Evolutionary conservation across 2,888 invertebrate species (phyloP), one percentile per base, ranked within the genome.

Genomic region (Chalcosyrphus nemorum): DNA sequence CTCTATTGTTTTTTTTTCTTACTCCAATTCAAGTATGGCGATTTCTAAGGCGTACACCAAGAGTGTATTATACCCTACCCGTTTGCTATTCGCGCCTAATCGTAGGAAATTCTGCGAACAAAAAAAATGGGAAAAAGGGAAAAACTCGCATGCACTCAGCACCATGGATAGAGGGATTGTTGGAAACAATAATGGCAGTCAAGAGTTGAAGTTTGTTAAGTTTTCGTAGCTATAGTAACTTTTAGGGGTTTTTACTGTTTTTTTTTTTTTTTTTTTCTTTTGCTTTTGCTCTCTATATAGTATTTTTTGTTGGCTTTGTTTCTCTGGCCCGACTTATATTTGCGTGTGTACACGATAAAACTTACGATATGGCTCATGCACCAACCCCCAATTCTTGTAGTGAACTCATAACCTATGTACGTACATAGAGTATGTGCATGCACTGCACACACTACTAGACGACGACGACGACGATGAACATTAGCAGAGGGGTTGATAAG

Each of bases 151-250:
- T 71, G 32, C 59, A 50, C 27, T 65, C 21, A 74, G 52, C 52
- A 47, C 52, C 43, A 72, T 17, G 35, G 15, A 50, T 13, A 50
- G 57, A 70, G 84, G 80, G 68, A 63, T 66, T 61, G 74, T 76
- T 84, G 70, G 65, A 80, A 84, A 80, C 84, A 74, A 80, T 84
- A 75, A 84, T 84, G 80, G 84, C 78, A 80, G 84, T 80, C 80
- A 80, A 75, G 84, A 82, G 82, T 78, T 68, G 72, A 84, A 84
- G 84, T 84, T 84, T 84, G 84, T 80, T 84, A 84, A 80, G 84
- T 84, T 84, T 75, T 75, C 84, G 84, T 84, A 84, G 84, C 84
- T 84, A 84, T 84, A 84, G 84, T 80, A 65, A 84, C 80, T 84
- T 84, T 84, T 65, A 80, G 80, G 77, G 38, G 57, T 74, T 78